phyloP scores from a whole-genome alignment of 2,888 invertebrate genomes.

The Apoderus coryli region DNA sequence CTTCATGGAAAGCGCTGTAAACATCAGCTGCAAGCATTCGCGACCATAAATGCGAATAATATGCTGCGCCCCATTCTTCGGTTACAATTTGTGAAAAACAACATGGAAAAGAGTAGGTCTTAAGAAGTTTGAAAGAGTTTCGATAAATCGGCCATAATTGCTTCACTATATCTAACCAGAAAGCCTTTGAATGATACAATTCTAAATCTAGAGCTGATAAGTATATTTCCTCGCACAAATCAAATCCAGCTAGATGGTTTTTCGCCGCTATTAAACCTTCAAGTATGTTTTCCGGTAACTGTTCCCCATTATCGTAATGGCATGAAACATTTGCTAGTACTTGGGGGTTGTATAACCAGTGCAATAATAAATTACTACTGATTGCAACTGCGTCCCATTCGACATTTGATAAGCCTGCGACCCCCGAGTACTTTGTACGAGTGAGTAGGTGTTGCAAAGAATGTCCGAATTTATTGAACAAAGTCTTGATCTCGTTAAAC shows the following conservation, averaged over 20 bases:
- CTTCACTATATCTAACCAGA: slow-evolving; percentile 71
- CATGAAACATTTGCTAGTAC: slow-evolving; percentile 40
- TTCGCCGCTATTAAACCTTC: slow-evolving; percentile 46
- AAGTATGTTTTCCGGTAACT: slow-evolving; percentile 50
- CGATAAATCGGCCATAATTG: slow-evolving; percentile 71
- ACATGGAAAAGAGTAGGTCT: slow-evolving; percentile 71
- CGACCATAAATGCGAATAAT: slow-evolving; percentile 77
- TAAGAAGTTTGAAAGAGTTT: slow-evolving; percentile 55
- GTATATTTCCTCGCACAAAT: slow-evolving; percentile 71
- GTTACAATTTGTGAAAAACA: slow-evolving; percentile 72
- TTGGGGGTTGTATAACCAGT: slow-evolving; percentile 58
- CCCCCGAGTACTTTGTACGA: slow-evolving; percentile 65
- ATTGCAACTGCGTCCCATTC: slow-evolving; percentile 91
- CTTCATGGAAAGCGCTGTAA: slow-evolving; percentile 71
- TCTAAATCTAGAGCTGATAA: slow-evolving; percentile 70
- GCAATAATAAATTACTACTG: slow-evolving; percentile 66
- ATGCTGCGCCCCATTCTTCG: slow-evolving; percentile 73
- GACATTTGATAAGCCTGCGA: slow-evolving; percentile 71
- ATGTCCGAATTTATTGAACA: slow-evolving; percentile 81
- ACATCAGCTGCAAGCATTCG: slow-evolving; percentile 82
- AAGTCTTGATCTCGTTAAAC: slow-evolving; percentile 56
- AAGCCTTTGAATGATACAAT: slow-evolving; percentile 56
- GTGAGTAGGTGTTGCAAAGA: slow-evolving; percentile 76
- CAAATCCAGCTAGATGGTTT: slow-evolving; percentile 63
- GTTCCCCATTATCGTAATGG: slow-evolving; percentile 61